phyloP scores from a whole-genome alignment of 2,888 invertebrate genomes.

The Eudemis profundana region DNA sequence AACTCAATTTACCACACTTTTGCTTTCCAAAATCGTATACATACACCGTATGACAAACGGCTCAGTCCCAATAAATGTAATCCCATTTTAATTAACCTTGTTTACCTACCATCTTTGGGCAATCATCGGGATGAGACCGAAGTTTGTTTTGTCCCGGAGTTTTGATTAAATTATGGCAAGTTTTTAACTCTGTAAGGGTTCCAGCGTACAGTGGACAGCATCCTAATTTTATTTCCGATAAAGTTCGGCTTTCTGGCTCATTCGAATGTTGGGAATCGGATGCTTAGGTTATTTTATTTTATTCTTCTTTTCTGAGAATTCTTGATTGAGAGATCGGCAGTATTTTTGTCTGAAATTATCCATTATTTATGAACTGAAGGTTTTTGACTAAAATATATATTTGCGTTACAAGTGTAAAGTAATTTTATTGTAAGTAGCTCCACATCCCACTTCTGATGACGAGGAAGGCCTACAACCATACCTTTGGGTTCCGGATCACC shows the following conservation, averaged over 20 bases:
- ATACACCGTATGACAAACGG: too few species aligned
- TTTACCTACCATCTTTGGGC: slow-evolving; percentile 19
- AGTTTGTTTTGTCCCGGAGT: slow-evolving; percentile 20
- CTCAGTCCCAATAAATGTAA: background rate
- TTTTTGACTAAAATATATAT: too few species aligned
- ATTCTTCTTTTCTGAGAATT: background rate
- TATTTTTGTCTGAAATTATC: background rate
- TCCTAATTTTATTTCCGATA: background rate
- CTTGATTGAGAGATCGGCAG: too few species aligned
- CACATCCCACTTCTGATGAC: too few species aligned
- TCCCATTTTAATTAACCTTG: slow-evolving; percentile 16
- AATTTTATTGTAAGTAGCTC: too few species aligned
- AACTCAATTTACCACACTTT: background rate
- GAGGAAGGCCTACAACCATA: too few species aligned
- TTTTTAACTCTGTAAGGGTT: slow-evolving; percentile 14
- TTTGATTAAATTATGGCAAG: slow-evolving; percentile 21
- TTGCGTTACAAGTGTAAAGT: too few species aligned
- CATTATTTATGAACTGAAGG: background rate
- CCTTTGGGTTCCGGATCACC: too few species aligned
- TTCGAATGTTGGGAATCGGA: background rate
- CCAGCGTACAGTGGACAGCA: background rate
- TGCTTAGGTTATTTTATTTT: background rate
- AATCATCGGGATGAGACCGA: background rate
- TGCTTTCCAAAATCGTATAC: background rate
- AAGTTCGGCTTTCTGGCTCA: background rate